Percentiles rank a stretch among this genome's conserved stretches.
phyloP scores from a whole-genome alignment of 2,888 invertebrate species.

The Gandaritis pyraliata region DNA sequence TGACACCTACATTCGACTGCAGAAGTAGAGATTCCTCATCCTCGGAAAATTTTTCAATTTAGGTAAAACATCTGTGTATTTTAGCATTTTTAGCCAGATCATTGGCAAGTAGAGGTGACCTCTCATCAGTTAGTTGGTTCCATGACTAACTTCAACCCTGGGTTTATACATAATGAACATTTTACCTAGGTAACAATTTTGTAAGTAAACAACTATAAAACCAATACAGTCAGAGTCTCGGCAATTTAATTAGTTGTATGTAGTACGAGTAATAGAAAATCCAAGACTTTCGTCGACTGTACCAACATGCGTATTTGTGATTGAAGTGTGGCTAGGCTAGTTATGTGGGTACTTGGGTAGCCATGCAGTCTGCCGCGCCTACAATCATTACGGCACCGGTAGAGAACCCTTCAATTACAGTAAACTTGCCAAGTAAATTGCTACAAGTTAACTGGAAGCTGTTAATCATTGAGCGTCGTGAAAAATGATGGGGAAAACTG shows the following conservation, averaged over 20 bases:
- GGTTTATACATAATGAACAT: too few relatives aligned
- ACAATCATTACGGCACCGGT: slow-evolving; percentile 41
- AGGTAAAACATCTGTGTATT: too few relatives aligned
- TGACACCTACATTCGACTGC: slow-evolving; percentile 3
- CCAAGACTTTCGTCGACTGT: slow-evolving; percentile 1
- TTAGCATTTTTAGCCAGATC: too few relatives aligned
- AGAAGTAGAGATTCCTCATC: not conserved
- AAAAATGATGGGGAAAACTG: slow-evolving; percentile 16
- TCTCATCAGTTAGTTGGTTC: too few relatives aligned
- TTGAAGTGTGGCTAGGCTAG: slow-evolving; percentile 1
- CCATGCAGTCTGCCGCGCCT: slow-evolving; percentile 59
- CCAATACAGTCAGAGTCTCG: too few relatives aligned
- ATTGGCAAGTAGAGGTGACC: too few relatives aligned
- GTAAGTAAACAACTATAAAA: too few relatives aligned
- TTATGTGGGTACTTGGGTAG: slow-evolving; percentile 37
- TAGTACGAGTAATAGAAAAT: too few relatives aligned
- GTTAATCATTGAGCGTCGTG: slow-evolving; percentile 6
- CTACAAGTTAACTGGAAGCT: slow-evolving; percentile 16
- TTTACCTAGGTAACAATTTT: too few relatives aligned
- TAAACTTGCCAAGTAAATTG: slow-evolving; percentile 39
- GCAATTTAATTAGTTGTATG: too few relatives aligned
- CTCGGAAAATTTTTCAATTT: too few relatives aligned
- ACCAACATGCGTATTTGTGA: slow-evolving; percentile 2
- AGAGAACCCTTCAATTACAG: slow-evolving; percentile 45
- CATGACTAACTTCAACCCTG: too few relatives aligned